Base-by-base conservation (phyloP, 2,888 invertebrate species). In the Morinoia aosen region DNA sequence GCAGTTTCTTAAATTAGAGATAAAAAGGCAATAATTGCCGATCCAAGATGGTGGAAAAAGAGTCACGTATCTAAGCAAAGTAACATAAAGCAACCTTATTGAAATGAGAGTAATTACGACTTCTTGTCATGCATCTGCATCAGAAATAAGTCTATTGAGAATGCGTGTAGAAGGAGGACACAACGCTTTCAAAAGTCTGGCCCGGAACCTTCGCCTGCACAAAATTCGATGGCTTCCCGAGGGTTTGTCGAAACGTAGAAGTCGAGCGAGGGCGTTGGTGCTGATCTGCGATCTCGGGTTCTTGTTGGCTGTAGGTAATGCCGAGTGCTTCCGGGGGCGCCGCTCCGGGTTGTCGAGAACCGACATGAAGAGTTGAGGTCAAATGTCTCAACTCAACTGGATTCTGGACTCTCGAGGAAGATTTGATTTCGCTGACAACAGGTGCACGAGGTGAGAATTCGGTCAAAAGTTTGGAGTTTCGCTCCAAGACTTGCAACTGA, bases 291-390 rank as follows among this genome's bases (percentile, higher is more conserved):
- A 40, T 33, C 56, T 93, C 40, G 0, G 93, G 25, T 93, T 93
- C 48, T 93, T 57, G 58, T 7, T 93, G 39, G 14, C 8, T 56
- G 93, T 93, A 93, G 58, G 12, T 19, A 12, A 93, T 93, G 16
- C 93, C 93, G 7, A 93, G 58, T 33, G 58, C 93, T 2, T 93
- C 12, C 11, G 93, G 93, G 0, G 93, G 48, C n/a, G 93, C 93
- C 14, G 93, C 93, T 57, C 93, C 93, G 0, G 93, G 93, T 57
- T 93, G 93, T 57, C 93, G 93, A 58, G 93, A 93, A 33, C 93
- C 93, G 0, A 93, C 93, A 58, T 93, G 93, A 39, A 93, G 57
- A 48, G 93, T 93, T 11, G 93, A 57, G 16, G 56, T 19, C 57
- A 93, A 93, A 33, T 93, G 56, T 33, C 93, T 57, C 11, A 56